Conservation (phyloP, 2,797 vertebrate species). For the Steatocranus sp. region DNA sequence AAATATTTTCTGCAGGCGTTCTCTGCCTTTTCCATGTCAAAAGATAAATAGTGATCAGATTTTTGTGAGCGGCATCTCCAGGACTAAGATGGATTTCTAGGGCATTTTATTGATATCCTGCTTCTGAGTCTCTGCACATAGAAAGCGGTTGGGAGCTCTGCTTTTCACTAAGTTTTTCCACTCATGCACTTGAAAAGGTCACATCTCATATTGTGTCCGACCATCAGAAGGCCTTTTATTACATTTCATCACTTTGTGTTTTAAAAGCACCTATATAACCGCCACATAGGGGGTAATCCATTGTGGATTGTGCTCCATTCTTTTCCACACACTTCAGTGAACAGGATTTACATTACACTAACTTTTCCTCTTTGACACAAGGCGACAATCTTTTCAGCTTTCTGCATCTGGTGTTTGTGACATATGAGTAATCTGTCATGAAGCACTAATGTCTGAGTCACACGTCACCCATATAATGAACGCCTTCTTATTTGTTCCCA, state of each 20-base stretch:
- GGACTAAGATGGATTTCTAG: conserved; percentile 36
- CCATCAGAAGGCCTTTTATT: conserved; percentile 35
- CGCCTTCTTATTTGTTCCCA: not conserved
- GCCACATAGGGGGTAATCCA: not conserved
- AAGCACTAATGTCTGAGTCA: conserved; percentile 38
- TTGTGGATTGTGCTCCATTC: not conserved
- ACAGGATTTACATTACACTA: conserved; percentile 11
- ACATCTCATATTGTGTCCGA: conserved; percentile 31
- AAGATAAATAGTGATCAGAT: conserved; percentile 34
- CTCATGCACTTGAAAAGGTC: conserved; percentile 56
- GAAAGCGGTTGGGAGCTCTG: not conserved
- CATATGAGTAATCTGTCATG: conserved; percentile 49
- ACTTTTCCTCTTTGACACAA: conserved; percentile 5
- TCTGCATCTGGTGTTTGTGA: conserved; percentile 32
- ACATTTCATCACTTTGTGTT: conserved; percentile 25
- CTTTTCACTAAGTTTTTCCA: conserved; percentile 31
- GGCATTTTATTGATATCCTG: conserved; percentile 33
- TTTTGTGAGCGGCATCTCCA: not conserved
- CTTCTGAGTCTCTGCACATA: conserved; percentile 24
- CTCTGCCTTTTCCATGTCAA: not conserved
- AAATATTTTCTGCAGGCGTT: not conserved
- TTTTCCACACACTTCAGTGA: not conserved
- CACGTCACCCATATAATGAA: conserved; percentile 26
- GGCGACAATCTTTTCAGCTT: not conserved
- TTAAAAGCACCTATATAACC: conserved; percentile 5